Evolutionary conservation across 2,797 vertebrate species (phyloP), one percentile per base, ranked within the genome.

Genomic region (Centropyge bicolor): DNA sequence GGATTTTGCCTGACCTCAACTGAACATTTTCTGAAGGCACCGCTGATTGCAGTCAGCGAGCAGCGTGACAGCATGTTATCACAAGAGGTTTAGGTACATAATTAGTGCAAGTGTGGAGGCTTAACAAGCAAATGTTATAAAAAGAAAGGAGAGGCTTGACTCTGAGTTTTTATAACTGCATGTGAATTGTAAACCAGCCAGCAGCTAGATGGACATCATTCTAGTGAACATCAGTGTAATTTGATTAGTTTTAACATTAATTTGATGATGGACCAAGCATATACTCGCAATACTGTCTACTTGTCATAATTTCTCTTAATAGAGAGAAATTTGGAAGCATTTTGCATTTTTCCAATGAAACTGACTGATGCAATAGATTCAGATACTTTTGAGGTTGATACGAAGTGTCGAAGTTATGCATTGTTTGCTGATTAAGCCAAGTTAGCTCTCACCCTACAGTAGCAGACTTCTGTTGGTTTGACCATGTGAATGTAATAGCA

Each of bases 91-190:
- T 48, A 35, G 75, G 56, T 57, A 49, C 52, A 65, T 83, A 82
- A 87, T 82, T 79, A 91, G 83, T 40, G 61, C 36, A 59, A 79
- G 81, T 82, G 73, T 74, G 75, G 61, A 83, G 72, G 84, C 73
- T 70, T 72, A 74, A 81, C 61, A 46, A 84, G 73, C 68, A 65
- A 11, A 60, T 68, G 56, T 52, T 84, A 35, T 62, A 64, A 63
- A 70, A 65, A 65, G 35, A 41, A 56, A 41, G 45, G 17, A 73
- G 31, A n/a, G 22, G 17, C 46, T 17, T 20, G 57, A 27, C 51
- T 60, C 35, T 36, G 6, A 24, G 22, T 38, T 62, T 74, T 65
- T 59, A 43, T n/a, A 45, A 31, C 27, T 73, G 48, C 52, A 16
- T 14, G 35, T 22, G 36, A 56, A 61, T 4, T 22, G 45, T 19